These are phyloP conservation scores for Oncorhynchus mykiss DNA, from an alignment of 2,113 vertebrate species.

Conservation along the genomic window DNA sequence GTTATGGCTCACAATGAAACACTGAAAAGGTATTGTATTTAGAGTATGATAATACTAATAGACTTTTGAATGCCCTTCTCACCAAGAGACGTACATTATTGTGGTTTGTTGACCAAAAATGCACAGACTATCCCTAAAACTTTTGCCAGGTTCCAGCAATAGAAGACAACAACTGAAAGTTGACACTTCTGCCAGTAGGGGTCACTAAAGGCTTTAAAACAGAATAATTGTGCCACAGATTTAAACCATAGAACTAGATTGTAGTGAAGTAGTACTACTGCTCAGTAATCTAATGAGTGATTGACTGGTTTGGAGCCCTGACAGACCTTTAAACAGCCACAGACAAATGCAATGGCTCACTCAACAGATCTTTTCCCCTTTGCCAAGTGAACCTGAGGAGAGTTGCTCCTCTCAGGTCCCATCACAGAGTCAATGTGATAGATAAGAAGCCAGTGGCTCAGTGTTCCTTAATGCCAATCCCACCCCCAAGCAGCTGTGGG, in stretches of 20 bases:
- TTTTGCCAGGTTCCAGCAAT: neutral
- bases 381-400: conserved; percentile 48
- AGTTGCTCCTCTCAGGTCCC: conserved; percentile 22
- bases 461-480: conserved; percentile 58
- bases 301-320: neutral
- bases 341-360: conserved; percentile 61
- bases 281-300: neutral
- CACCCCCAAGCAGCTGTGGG: conserved; percentile 61
- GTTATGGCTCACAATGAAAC: too few species aligned
- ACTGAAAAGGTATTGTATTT: too few species aligned
- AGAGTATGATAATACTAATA: too few species aligned
- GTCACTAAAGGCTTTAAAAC: neutral
- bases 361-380: conserved; percentile 53
- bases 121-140: too few species aligned
- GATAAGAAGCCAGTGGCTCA: conserved; percentile 58
- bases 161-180: neutral
- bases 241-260: neutral
- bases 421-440: neutral
- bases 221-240: conserved; percentile 1
- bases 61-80: too few species aligned
- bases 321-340: conserved; percentile 62
- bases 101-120: too few species aligned
- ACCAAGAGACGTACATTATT: too few species aligned
- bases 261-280: too few species aligned
- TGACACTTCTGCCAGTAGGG: neutral